Base-by-base conservation (phyloP, 2,888 invertebrate species). In the Scelioninae gen. 1 region DNA sequence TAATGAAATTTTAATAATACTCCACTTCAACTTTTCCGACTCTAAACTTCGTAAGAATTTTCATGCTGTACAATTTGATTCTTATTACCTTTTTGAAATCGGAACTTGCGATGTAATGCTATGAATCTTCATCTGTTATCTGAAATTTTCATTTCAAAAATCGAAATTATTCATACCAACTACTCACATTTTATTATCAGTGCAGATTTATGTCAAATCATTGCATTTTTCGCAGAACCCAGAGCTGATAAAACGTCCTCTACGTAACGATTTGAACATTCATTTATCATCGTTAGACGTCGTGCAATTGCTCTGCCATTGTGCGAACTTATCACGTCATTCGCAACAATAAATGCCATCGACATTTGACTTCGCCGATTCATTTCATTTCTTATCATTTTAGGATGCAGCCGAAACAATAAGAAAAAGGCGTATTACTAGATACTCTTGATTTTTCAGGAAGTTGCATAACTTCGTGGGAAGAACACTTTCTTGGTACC, bases 241-340 rank as follows among this genome's bases (percentile, higher is more conserved):
- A 23, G 13, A 9, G 38, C 11, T 55, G 63, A 77, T 69, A 77
- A 68, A 45, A 55, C 38, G 13, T 2, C 5, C 2, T 7, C 38
- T 49, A 78, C 78, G 78, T 78, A 71, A 77, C 47, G 43, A 49
- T 68, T 58, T 49, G 76, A 15, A 11, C 56, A 71, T 69, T 56
- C 53, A 49, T 51, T 78, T 63, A 78, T 78, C 77, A 62, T 63
- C 47, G n/a, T 69, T 56, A 77, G 68, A 62, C 68, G 60, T 68
- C 65, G 75, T 47, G 51, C 76, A 45, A 53, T 68, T 65, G 47
- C 51, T 10, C 13, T 53, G 55, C 49, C 62, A 51, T 78, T 71
- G 65, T 56, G 71, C 16, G 11, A 56, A 62, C 53, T 62, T 62
- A 69, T 77, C 77, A 7, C 62, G 47, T 77, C 62, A 62, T 23